Percentiles rank a stretch among this genome's conserved stretches.
Evolutionary conservation across 2,888 invertebrate species (phyloP).

Genomic region (Urechis unicinctus): DNA sequence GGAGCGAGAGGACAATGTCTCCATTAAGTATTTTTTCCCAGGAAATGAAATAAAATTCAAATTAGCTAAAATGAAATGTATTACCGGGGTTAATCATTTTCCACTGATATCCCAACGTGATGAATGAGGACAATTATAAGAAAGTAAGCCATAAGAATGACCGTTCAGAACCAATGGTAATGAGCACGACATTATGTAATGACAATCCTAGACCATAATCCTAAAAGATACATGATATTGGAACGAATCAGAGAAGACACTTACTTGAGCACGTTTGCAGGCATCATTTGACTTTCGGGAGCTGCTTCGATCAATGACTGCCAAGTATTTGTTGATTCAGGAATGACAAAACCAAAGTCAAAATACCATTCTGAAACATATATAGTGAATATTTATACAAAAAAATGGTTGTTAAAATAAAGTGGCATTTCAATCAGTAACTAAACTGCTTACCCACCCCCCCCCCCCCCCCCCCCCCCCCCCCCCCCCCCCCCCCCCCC

Average conservation of each 20-base stretch:
- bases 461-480: too few relatives aligned
- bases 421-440: too few relatives aligned
- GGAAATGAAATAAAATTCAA: too few relatives aligned
- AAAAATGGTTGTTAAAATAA: neutral
- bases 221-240: neutral
- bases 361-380: constrained; percentile 82
- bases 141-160: neutral
- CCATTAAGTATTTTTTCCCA: too few relatives aligned
- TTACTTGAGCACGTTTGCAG: constrained; percentile 93
- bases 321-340: constrained; percentile 98
- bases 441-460: too few relatives aligned
- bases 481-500: too few relatives aligned
- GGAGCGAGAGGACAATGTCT: too few relatives aligned
- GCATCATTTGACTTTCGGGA: constrained; percentile 99
- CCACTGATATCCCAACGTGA: neutral
- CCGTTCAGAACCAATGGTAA: too few relatives aligned
- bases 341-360: constrained; percentile 98
- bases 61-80: too few relatives aligned
- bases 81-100: too few relatives aligned
- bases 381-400: neutral
- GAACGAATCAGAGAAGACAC: constrained; percentile 7
- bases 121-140: neutral
- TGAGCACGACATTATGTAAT: too few relatives aligned
- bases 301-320: constrained; percentile 97
- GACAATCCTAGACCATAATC: too few relatives aligned